These are phyloP conservation scores for Prenolepis imparis DNA, from an alignment of 2,888 invertebrate genomes.

Conservation along the genomic window DNA sequence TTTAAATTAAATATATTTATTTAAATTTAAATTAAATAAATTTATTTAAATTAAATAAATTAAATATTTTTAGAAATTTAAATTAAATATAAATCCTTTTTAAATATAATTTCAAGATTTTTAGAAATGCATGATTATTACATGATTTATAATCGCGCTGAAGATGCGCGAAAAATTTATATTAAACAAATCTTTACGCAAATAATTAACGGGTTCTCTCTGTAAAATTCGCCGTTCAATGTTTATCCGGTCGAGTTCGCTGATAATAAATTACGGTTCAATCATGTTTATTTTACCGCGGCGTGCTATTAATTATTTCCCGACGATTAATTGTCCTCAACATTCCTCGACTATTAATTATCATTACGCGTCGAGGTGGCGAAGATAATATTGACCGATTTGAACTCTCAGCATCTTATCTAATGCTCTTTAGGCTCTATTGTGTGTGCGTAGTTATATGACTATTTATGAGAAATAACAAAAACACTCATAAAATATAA, in stretches of 20 bases:
- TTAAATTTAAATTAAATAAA: too few relatives aligned
- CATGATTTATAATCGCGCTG: neutral
- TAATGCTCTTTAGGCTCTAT: neutral
- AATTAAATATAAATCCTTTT: neutral
- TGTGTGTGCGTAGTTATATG: neutral
- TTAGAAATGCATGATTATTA: neutral
- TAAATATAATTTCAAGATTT: neutral
- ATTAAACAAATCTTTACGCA: neutral
- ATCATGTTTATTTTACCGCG: conserved; percentile 61
- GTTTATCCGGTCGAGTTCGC: conserved; percentile 19
- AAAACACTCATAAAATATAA: neutral
- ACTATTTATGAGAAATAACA: neutral
- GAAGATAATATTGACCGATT: conserved; percentile 57
- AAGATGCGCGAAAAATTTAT: neutral
- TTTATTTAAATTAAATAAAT: too few relatives aligned
- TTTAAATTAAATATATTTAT: too few relatives aligned
- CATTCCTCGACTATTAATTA: conserved; percentile 68
- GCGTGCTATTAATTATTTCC: conserved; percentile 66
- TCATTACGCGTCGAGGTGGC: conserved; percentile 54
- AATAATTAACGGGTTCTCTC: neutral
- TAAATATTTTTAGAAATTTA: too few relatives aligned
- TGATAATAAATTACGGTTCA: conserved; percentile 66
- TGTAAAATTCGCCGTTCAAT: conserved; percentile 28
- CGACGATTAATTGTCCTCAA: conserved; percentile 66
- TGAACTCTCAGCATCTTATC: conserved; percentile 21